A percentile compares a stretch with the other conserved stretches of the same genome.
Evolutionary conservation across 2,113 vertebrate genomes (phyloP).

Genomic region (Hymenochirus boettgeri): DNA sequence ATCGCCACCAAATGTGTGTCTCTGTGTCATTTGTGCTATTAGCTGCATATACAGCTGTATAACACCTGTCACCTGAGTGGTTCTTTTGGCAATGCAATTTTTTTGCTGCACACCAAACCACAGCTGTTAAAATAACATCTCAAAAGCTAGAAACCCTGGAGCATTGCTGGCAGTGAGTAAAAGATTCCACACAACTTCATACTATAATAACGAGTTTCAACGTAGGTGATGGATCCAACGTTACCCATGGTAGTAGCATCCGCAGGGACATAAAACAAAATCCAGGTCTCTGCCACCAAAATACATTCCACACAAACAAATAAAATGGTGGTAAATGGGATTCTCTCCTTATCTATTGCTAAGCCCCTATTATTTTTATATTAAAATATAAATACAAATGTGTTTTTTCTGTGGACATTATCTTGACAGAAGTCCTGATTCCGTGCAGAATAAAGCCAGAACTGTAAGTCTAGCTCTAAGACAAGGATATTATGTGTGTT

Average conservation of each 20-base stretch:
- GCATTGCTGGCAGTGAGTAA: slow-evolving; percentile 6
- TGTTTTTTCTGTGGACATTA: too few species aligned
- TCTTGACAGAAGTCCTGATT: too few species aligned
- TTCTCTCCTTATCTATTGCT: too few species aligned
- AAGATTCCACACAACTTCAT: neutral
- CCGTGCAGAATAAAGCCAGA: too few species aligned
- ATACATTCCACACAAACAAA: too few species aligned
- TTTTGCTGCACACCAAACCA: neutral
- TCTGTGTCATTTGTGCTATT: too few species aligned
- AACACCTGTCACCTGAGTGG: neutral
- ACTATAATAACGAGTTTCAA: neutral
- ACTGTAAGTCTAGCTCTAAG: too few species aligned
- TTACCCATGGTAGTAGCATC: neutral
- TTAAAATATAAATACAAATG: too few species aligned
- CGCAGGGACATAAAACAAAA: neutral
- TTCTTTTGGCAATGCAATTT: neutral
- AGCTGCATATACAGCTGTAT: neutral
- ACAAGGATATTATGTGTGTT: too few species aligned
- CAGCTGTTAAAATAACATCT: neutral
- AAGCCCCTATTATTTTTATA: too few species aligned
- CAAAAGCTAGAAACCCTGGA: neutral
- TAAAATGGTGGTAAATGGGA: neutral
- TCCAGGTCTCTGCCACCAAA: too few species aligned
- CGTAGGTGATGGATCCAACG: neutral
- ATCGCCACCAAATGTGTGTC: too few species aligned